Percentiles rank a stretch among this genome's conserved stretches.
phyloP scores from a whole-genome alignment of 1,140 invertebrate species.

The Acromyrmex echinatior region DNA sequence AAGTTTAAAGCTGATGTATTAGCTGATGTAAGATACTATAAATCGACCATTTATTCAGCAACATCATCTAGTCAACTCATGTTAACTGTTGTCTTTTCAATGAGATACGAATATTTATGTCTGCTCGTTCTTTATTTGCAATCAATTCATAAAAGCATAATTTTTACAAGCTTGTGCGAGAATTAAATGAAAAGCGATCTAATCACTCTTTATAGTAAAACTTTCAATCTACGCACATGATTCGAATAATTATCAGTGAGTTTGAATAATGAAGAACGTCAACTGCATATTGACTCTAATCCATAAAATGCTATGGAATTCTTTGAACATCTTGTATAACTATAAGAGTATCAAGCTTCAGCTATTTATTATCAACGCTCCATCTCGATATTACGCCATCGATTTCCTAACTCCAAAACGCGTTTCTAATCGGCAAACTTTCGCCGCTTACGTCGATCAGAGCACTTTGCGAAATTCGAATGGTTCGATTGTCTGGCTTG shows the following conservation, averaged over 20 bases:
- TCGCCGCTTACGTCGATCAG: slow-evolving; percentile 17
- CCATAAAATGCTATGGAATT: slow-evolving; percentile 31
- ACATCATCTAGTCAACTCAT: not conserved
- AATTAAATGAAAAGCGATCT: slow-evolving; percentile 9
- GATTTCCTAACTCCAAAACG: slow-evolving; percentile 18
- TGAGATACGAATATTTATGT: not conserved
- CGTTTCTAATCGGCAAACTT: slow-evolving; percentile 51
- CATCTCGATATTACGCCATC: slow-evolving; percentile 1
- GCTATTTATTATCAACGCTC: slow-evolving; percentile 41
- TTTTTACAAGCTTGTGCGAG: not conserved
- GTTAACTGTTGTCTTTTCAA: not conserved
- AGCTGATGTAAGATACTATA: not conserved
- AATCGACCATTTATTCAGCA: not conserved
- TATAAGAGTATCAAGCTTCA: not conserved
- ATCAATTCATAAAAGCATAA: not conserved
- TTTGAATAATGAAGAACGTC: slow-evolving; percentile 36
- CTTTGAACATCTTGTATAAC: not conserved
- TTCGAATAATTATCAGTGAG: not conserved
- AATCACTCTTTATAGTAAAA: not conserved
- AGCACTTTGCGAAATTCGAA: slow-evolving; percentile 9
- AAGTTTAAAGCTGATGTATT: slow-evolving; percentile 41
- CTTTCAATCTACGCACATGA: not conserved
- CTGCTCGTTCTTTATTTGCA: not conserved
- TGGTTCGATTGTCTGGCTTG: slow-evolving; percentile 25
- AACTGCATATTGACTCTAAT: slow-evolving; percentile 27